Evolutionary conservation across 2,113 vertebrate species (phyloP).

Genomic region (Pholis gunnellus): DNA sequence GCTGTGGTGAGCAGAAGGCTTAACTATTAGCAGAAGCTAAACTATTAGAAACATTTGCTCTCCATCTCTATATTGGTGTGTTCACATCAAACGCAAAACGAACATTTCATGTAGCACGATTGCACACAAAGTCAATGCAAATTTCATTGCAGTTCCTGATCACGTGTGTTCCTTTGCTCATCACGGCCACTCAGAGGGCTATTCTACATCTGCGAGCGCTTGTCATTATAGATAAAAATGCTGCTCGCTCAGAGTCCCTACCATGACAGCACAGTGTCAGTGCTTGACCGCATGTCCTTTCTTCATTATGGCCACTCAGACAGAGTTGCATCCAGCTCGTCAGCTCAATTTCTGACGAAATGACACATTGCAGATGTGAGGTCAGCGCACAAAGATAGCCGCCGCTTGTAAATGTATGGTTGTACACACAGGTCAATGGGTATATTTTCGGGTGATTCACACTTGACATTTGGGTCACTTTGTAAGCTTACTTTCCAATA

Average conservation of each 20-base stretch:
- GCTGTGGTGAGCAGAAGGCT: neutral
- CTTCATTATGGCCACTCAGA: constrained; percentile 63
- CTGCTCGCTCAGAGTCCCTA: constrained; percentile 36
- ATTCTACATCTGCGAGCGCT: constrained; percentile 50
- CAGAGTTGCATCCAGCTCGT: constrained; percentile 56
- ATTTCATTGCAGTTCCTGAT: constrained; percentile 10
- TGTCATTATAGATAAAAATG: constrained; percentile 65
- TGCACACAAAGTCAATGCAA: neutral
- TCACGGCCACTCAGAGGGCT: constrained; percentile 46
- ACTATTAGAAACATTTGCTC: neutral
- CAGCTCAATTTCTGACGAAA: constrained; percentile 60
- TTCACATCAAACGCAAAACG: neutral
- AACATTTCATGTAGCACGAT: neutral
- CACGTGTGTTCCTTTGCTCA: constrained; percentile 43
- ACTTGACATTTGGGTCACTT: constrained; percentile 16
- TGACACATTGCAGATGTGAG: constrained; percentile 49
- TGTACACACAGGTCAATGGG: constrained; percentile 18
- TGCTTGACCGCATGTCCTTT: constrained; percentile 45
- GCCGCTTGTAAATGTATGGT: constrained; percentile 21
- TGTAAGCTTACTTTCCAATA: constrained; percentile 1
- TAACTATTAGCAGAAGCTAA: neutral
- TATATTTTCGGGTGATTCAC: neutral
- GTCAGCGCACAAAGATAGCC: neutral
- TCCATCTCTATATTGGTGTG: neutral
- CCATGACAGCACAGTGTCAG: constrained; percentile 49